A percentile compares a stretch with the other conserved stretches of the same genome.
Evolutionary conservation across 1,140 invertebrate species (phyloP).

Genomic region (Galendromus occidentalis): DNA sequence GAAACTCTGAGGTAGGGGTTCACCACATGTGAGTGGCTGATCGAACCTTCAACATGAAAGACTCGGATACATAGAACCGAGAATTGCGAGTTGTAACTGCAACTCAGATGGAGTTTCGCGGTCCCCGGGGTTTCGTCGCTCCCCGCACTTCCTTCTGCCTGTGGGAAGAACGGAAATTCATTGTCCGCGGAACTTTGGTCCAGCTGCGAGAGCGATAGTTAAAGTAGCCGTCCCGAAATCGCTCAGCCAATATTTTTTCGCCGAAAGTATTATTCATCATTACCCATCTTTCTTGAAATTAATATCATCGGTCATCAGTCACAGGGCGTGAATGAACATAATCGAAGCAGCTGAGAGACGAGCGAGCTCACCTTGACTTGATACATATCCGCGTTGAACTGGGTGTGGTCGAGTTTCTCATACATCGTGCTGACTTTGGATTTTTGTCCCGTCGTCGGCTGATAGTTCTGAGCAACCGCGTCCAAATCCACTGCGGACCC

Average conservation of each 20-base stretch:
- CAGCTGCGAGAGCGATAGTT: no score
- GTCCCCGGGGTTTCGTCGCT: no score
- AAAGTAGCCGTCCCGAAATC: no score
- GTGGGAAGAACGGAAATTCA: no score
- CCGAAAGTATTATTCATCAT: no score
- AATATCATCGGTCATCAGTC: background rate
- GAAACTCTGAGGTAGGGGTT: background rate
- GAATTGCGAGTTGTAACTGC: background rate
- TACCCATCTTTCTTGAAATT: background rate
- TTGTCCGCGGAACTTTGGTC: no score
- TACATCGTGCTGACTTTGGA: background rate
- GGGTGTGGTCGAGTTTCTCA: background rate
- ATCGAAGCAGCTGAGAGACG: no score
- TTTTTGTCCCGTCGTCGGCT: background rate
- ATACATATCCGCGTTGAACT: background rate
- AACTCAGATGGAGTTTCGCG: no score
- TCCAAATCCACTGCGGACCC: background rate
- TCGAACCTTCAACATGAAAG: background rate
- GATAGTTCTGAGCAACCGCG: background rate
- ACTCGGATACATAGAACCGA: background rate
- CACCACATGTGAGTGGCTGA: no score
- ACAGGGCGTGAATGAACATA: no score
- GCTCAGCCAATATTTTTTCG: no score
- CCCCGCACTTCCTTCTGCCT: no score
- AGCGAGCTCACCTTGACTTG: background rate